phyloP scores from a whole-genome alignment of 2,113 vertebrate genomes.

The Oryzias woworae region DNA sequence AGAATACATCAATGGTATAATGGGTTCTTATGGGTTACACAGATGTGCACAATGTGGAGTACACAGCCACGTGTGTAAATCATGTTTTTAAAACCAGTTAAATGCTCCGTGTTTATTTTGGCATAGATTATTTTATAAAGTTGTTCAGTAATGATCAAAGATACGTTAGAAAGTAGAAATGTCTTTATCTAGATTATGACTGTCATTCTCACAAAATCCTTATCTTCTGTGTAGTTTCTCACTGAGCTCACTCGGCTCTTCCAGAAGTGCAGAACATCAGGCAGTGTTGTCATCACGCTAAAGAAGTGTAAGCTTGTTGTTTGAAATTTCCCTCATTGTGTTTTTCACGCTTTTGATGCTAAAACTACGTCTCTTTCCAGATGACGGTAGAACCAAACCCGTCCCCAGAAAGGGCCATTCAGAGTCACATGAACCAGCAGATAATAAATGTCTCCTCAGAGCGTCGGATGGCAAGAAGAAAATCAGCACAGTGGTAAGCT shows the following conservation, averaged over 20 bases:
- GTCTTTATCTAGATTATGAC: no score
- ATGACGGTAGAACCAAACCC: constrained; percentile 95
- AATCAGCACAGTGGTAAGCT: constrained; percentile 96
- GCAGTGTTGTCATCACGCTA: constrained; percentile 94
- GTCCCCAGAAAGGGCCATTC: constrained; percentile 87
- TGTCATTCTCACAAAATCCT: not conserved
- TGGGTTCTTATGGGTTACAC: no score
- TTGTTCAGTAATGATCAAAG: no score
- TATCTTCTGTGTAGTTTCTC: constrained; percentile 83
- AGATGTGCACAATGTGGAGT: no score
- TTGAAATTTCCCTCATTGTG: not conserved
- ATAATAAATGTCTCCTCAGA: constrained; percentile 97
- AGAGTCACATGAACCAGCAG: constrained; percentile 88
- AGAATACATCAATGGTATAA: no score
- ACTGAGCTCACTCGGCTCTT: constrained; percentile 96
- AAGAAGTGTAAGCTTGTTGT: constrained; percentile 89
- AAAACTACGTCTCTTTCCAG: constrained; percentile 60
- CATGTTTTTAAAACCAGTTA: no score
- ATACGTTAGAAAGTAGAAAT: no score
- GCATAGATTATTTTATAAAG: no score
- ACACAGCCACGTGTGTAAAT: no score
- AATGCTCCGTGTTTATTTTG: no score
- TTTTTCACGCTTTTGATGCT: not conserved
- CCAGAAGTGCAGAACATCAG: constrained; percentile 92
- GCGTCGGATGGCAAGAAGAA: constrained; percentile 97